Evolutionary conservation across 2,797 vertebrate genomes (phyloP), one percentile per base, ranked within the genome.

Genomic region (Jordanella pulchra): DNA sequence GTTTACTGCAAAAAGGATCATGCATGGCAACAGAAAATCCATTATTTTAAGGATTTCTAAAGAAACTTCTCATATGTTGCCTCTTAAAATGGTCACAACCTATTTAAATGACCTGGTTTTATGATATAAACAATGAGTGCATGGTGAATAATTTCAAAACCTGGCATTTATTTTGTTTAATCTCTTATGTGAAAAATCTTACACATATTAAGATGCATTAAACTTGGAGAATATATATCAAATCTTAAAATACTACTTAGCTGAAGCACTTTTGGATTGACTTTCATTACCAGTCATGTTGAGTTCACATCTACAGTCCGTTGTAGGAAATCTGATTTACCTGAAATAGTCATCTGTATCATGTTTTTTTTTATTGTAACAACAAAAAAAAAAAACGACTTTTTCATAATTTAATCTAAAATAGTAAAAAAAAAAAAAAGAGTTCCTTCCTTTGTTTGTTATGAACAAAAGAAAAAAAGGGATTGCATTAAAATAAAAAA

Each of bases 261-360:
- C 18, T 50, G 18, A 50, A 50, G 6, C 17, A 21, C 48, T 1
- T 50, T 50, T 3, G 23, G 21, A n/a, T 51, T n/a, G 9, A 51
- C 23, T n/a, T n/a, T 60, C 56, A 35, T 11, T 30, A 60, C 56
- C 56, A 39, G 32, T 42, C 60, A 25, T 14, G 32, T 42, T 12
- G 23, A 63, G 60, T 63, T 39, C 60, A 63, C 60, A 42, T 63
- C 60, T 63, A 23, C 23, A 12, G 10, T 25, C 23, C 14, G 60
- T 25, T 25, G 21, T n/a, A 13, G 21, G n/a, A 42, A 63, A 63
- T 42, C 60, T n/a, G 35, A 63, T 63, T 63, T 63, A 42, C 32
- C 35, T 63, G 21, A 42, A 42, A 63, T 63, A 61, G 58, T 61
- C 11, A 39, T 21, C 58, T 61, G 32, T n/a, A n/a, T n/a, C n/a